Evolutionary conservation across 2,888 invertebrate species (phyloP).

Genomic region (Creontiades dilutus): DNA sequence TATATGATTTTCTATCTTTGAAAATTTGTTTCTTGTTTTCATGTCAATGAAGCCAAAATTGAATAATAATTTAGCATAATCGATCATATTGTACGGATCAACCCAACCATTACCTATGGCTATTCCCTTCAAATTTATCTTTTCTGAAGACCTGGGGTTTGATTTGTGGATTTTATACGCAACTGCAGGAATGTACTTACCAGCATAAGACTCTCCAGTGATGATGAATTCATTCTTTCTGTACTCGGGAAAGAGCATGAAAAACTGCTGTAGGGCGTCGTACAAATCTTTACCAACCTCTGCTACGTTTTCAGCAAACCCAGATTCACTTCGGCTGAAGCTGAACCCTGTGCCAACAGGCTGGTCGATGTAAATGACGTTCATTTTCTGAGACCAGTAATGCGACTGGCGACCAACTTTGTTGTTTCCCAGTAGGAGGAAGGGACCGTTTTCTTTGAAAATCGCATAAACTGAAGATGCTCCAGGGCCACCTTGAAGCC

Average conservation of each 20-base stretch:
- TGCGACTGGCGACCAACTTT: conserved; percentile 84
- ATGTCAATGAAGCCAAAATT: conserved; percentile 82
- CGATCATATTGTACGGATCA: conserved; percentile 87
- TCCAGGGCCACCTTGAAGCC: conserved; percentile 93
- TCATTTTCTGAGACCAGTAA: conserved; percentile 89
- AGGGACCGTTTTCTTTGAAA: conserved; percentile 92
- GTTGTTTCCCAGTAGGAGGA: conserved; percentile 77
- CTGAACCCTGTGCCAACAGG: conserved; percentile 96
- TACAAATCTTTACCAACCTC: conserved; percentile 90
- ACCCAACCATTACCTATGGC: conserved; percentile 90
- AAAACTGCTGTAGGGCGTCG: conserved; percentile 88
- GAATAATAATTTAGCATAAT: conserved; percentile 88
- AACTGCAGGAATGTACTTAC: conserved; percentile 85
- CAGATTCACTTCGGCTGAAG: conserved; percentile 87
- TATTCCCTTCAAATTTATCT: conserved; percentile 86
- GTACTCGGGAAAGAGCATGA: conserved; percentile 88
- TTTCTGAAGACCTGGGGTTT: conserved; percentile 80
- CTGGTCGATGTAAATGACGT: conserved; percentile 93
- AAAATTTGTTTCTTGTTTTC: conserved; percentile 83
- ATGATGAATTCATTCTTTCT: conserved; percentile 89
- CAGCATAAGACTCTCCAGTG: conserved; percentile 94
- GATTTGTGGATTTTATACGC: conserved; percentile 85
- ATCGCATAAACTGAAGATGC: conserved; percentile 89
- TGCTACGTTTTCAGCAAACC: conserved; percentile 89
- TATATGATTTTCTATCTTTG: conserved; percentile 81